phyloP scores from a whole-genome alignment of 2,113 vertebrate genomes.

The Gallinago paraguaiae region DNA sequence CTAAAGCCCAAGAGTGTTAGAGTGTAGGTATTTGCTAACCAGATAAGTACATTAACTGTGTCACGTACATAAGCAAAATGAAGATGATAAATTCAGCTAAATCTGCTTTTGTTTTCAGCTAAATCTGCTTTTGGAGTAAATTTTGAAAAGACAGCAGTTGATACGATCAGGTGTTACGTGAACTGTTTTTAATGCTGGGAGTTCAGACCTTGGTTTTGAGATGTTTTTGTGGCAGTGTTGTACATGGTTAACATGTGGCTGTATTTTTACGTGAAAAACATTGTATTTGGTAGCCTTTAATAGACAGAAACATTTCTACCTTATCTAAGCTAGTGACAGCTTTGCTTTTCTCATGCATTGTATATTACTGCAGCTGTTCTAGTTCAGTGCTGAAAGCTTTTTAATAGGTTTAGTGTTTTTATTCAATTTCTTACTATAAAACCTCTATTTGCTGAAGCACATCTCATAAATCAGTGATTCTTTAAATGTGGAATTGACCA shows the following conservation, averaged over 20 bases:
- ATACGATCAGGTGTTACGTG: background rate
- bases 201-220: background rate
- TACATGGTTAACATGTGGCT: background rate
- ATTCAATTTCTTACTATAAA: slow-evolving; percentile 8
- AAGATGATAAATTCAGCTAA: background rate
- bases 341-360: background rate
- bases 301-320: background rate
- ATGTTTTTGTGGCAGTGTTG: background rate
- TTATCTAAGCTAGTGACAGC: background rate
- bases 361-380: background rate
- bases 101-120: background rate
- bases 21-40: background rate
- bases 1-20: background rate
- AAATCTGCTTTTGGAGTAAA: background rate
- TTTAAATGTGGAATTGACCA: background rate
- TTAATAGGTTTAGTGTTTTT: background rate
- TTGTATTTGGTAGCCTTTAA: background rate
- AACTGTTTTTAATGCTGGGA: background rate
- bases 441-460: slow-evolving; percentile 15
- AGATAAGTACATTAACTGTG: background rate
- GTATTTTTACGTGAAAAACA: background rate
- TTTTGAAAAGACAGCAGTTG: background rate
- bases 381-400: slow-evolving; percentile 18
- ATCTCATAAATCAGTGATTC: background rate
- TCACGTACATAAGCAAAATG: background rate